These are phyloP conservation scores for Tillus elongatus DNA, from an alignment of 2,888 invertebrate genomes.

Conservation along the genomic window DNA sequence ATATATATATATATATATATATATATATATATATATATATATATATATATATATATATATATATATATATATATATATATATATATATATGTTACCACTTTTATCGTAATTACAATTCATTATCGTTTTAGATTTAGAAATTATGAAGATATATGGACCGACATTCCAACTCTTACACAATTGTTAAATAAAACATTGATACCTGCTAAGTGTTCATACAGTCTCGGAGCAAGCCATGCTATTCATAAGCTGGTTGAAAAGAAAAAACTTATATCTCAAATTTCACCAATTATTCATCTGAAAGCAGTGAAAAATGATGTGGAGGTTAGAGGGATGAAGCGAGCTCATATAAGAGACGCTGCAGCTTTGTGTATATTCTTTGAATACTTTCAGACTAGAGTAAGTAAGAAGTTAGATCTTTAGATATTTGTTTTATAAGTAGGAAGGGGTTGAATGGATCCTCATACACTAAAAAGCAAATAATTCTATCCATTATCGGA, in stretches of 20 bases:
- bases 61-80: too few species aligned
- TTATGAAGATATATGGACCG: constrained; percentile 61
- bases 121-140: constrained; percentile 52
- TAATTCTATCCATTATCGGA: too few species aligned
- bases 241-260: constrained; percentile 52
- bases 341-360: constrained; percentile 79
- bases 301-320: constrained; percentile 80
- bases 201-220: constrained; percentile 60
- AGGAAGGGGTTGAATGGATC: too few species aligned
- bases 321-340: constrained; percentile 73
- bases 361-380: constrained; percentile 84
- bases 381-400: constrained; percentile 59
- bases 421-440: too few species aligned
- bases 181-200: constrained; percentile 58
- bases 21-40: too few species aligned
- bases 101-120: background rate
- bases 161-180: constrained; percentile 56
- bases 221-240: constrained; percentile 64
- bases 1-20: too few species aligned
- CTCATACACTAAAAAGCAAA: too few species aligned
- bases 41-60: too few species aligned
- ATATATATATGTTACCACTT: background rate
- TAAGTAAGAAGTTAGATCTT: constrained; percentile 39
- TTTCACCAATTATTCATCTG: constrained; percentile 75
- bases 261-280: constrained; percentile 49